Evolutionary conservation across 2,113 vertebrate genomes (phyloP), one percentile per base, ranked within the genome.

Genomic region (Neopipo cinnamomea): DNA sequence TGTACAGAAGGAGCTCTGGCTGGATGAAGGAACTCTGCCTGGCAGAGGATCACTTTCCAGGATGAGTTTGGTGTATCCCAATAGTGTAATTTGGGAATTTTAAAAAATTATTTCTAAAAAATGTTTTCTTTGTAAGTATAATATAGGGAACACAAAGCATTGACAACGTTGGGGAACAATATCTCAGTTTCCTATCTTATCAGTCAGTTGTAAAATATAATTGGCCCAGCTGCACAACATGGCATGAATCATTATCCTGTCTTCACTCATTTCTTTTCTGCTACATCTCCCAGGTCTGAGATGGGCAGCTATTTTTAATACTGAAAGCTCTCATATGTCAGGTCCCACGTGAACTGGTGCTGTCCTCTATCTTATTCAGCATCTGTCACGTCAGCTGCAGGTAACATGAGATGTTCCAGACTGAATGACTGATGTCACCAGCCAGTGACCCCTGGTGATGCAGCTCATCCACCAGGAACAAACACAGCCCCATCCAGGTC

Each of bases 281-380:
- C 77, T 66, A 0, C 13, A 37, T 94, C 89, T 95, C 89, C 52
- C 83, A 89, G 58, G 11, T 47, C 53, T 78, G 78, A 85, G 86
- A 80, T 11, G 22, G 86, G 47, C 76, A 95, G 71, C 44, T 93
- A 68, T 91, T 92, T 93, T 92, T 92, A 82, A 87, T 85, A 52
- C 71, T 76, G 80, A 94, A 71, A 89, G 77, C 80, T 91, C 63
- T 93, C 86, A n/a, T 86, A 63, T 70, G 85, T 78, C 91, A 77
- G 41, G 73, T 91, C 78, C 65, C 65, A 88, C 67, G 31, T 21
- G 87, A 66, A 37, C 5, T 27, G 47, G 9, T 8, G 1, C 70
- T 73, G 44, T 84, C 74, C 81, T 91, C 68, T 14, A 4, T 92
- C 76, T 72, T 47, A 42, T 66, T 88, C 93, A 86, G 25, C 68